A percentile compares a stretch with the other conserved stretches of the same genome.
These are phyloP conservation scores for Ennomos quercinarius DNA, from an alignment of 2,888 invertebrate genomes.

Conservation along the genomic window DNA sequence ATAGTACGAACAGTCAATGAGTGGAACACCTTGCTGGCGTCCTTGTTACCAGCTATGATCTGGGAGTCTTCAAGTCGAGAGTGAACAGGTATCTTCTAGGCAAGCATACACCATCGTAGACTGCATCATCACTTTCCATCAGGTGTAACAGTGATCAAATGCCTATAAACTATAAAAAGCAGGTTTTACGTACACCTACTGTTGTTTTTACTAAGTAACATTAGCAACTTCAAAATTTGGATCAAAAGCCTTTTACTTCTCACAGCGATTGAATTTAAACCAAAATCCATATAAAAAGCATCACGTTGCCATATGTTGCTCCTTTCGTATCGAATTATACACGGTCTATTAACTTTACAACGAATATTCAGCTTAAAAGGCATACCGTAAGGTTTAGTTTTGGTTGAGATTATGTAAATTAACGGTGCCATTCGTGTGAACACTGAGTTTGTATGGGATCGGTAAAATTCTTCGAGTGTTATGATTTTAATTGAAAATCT, in stretches of 20 bases:
- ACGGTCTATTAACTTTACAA: slow-evolving; percentile 47
- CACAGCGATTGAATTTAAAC: slow-evolving; percentile 34
- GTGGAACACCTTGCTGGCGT: too few relatives aligned
- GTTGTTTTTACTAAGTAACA: too few relatives aligned
- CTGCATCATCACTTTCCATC: too few relatives aligned
- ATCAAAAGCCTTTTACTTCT: slow-evolving; percentile 17
- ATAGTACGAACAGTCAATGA: too few relatives aligned
- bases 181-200: too few relatives aligned
- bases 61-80: too few relatives aligned
- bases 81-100: too few relatives aligned
- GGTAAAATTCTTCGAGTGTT: slow-evolving; percentile 23
- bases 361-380: slow-evolving; percentile 32
- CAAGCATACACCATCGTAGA: too few relatives aligned
- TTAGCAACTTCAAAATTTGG: slow-evolving; percentile 6
- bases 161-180: too few relatives aligned
- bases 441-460: slow-evolving; percentile 44
- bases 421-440: slow-evolving; percentile 18
- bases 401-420: slow-evolving; percentile 2
- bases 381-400: slow-evolving; percentile 33
- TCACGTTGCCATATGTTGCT: slow-evolving; percentile 62
- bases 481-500: slow-evolving; percentile 21
- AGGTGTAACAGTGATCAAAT: too few relatives aligned
- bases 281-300: slow-evolving; percentile 59
- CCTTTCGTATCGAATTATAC: slow-evolving; percentile 55
- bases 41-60: too few relatives aligned